Evolutionary conservation across 2,797 vertebrate species (phyloP).

Genomic region (Cyclopterus lumpus): DNA sequence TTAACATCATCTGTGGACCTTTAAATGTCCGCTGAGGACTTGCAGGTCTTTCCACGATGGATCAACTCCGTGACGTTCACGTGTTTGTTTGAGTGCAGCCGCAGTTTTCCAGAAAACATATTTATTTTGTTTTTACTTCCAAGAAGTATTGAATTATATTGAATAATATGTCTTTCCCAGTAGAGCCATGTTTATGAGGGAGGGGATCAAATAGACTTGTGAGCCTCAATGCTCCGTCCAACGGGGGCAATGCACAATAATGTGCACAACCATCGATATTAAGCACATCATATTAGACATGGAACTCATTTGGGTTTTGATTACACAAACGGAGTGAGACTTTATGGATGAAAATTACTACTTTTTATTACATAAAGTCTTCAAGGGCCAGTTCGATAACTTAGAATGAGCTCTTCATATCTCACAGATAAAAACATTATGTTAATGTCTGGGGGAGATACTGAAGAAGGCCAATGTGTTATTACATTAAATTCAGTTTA

Average conservation of each 20-base stretch:
- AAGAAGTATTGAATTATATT: neutral
- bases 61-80: neutral
- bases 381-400: neutral
- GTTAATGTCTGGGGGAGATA: too few species aligned
- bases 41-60: constrained; percentile 5
- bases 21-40: neutral
- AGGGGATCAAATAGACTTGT: neutral
- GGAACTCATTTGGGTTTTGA: neutral
- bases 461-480: too few species aligned
- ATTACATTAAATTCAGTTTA: too few species aligned
- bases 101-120: constrained; percentile 19
- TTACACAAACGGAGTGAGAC: neutral
- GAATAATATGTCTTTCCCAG: neutral
- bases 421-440: too few species aligned
- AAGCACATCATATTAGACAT: neutral
- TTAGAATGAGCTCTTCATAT: neutral
- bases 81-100: neutral
- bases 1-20: neutral
- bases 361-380: neutral
- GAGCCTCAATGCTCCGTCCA: neutral
- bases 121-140: neutral
- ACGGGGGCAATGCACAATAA: neutral
- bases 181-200: neutral
- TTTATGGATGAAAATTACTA: neutral
- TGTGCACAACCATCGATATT: neutral